phyloP scores from a whole-genome alignment of 2,113 vertebrate genomes.

The Numenius arquata region DNA sequence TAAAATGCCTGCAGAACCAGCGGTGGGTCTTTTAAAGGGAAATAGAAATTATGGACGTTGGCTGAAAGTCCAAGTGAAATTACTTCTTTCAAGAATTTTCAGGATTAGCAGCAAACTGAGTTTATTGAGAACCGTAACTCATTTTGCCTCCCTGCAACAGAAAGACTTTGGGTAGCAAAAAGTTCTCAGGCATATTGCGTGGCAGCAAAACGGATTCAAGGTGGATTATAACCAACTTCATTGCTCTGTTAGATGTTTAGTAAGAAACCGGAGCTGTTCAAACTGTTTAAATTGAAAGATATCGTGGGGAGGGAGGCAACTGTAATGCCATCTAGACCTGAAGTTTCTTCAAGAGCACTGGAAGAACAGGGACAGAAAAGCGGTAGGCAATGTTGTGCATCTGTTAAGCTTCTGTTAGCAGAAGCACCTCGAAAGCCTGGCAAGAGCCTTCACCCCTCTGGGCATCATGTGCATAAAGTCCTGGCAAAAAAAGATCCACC shows the following conservation, averaged over 20 bases:
- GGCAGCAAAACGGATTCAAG: neutral
- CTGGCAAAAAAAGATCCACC: neutral
- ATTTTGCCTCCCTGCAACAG: neutral
- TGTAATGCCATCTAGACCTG: neutral
- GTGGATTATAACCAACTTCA: neutral
- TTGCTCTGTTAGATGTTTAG: neutral
- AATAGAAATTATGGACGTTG: neutral
- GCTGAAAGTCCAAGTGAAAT: neutral
- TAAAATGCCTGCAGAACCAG: neutral
- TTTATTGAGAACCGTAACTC: neutral
- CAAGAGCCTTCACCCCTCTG: neutral
- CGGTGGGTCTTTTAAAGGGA: neutral
- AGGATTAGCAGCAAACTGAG: neutral
- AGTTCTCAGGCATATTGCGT: fast-evolving
- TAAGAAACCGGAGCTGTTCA: neutral
- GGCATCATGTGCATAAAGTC: neutral
- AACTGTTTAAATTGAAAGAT: neutral
- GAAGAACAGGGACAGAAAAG: neutral
- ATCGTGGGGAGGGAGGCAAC: neutral
- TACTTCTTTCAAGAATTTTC: neutral
- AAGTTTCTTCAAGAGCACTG: neutral
- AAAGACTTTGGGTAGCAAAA: neutral
- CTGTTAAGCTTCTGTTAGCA: neutral
- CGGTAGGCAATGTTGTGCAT: neutral
- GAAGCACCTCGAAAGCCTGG: neutral